Conservation (phyloP, 2,113 vertebrate genomes). For the Ochotona princeps region DNA sequence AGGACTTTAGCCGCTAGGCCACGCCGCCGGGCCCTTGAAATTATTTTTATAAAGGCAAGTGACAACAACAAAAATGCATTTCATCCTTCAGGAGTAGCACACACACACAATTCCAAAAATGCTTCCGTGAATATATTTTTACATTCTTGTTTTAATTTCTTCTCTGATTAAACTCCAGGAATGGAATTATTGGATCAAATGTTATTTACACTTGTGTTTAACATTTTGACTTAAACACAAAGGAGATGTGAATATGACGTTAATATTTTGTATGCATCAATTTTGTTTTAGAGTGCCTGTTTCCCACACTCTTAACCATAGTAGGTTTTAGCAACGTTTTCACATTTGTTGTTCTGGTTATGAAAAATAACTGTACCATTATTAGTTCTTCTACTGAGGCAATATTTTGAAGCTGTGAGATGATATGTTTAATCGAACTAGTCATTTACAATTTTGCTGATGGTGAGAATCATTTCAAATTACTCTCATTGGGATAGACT, state of each 20-base stretch:
- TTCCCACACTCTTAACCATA: neutral
- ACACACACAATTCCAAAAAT: neutral
- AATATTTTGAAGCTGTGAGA: neutral
- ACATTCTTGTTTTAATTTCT: neutral
- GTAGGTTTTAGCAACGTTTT: neutral
- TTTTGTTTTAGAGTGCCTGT: neutral
- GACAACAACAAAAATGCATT: neutral
- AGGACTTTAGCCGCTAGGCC: no score
- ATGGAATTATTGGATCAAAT: neutral
- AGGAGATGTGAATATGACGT: neutral
- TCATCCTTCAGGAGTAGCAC: neutral
- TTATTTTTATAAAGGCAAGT: no score
- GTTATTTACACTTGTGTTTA: neutral
- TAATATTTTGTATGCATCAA: neutral
- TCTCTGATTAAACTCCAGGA: conserved; percentile 3
- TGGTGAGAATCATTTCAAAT: neutral
- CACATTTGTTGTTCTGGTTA: neutral
- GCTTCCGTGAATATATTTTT: neutral
- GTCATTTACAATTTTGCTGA: neutral
- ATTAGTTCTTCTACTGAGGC: neutral
- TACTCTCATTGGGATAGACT: neutral
- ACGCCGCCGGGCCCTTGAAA: no score
- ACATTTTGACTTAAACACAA: neutral
- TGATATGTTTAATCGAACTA: neutral
- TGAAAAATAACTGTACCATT: neutral